Evolutionary conservation across 92 coral and sea anemone genomes (phyloP).

Genomic region (Parazoanthus swiftii): DNA sequence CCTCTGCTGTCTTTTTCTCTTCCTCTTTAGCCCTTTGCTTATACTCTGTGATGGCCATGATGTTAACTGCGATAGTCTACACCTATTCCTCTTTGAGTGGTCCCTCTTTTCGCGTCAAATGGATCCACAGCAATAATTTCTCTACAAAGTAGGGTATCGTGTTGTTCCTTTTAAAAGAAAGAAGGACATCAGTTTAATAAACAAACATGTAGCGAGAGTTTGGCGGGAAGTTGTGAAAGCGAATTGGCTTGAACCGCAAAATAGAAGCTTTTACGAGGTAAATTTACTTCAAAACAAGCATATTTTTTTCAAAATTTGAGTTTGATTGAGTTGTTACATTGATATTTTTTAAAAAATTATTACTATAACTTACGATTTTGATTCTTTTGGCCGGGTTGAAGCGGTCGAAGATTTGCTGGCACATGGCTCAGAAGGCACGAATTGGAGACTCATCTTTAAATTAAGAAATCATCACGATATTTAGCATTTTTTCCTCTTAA

Average conservation of each 20-base stretch:
- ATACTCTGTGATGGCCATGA: conserved; percentile 21
- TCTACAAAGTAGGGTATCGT: too few relatives aligned
- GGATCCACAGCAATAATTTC: too few relatives aligned
- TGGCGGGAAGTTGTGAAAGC: conserved; percentile 44
- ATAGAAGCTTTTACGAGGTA: conserved; percentile 36
- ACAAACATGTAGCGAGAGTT: conserved; percentile 29
- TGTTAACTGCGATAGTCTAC: too few relatives aligned
- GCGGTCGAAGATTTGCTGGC: conserved; percentile 30
- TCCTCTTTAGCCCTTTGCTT: conserved; percentile 37
- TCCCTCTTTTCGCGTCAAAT: too few relatives aligned
- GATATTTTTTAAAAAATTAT: conserved; percentile 4
- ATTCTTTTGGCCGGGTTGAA: conserved; percentile 40
- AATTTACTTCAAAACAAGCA: conserved; percentile 31
- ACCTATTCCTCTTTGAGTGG: too few relatives aligned
- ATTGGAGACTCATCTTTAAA: conserved; percentile 36
- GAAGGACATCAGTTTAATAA: background rate
- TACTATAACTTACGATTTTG: conserved; percentile 33
- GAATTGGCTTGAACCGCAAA: background rate
- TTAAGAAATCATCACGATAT: conserved; percentile 12
- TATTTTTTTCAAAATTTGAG: conserved; percentile 4
- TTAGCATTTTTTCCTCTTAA: conserved; percentile 37
- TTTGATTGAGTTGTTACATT: background rate
- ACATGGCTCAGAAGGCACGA: conserved; percentile 40
- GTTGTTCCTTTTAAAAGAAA: conserved; percentile 43
- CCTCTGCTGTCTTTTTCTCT: conserved; percentile 47